Conservation (phyloP, 2,797 vertebrate species). For the Mallotus villosus region DNA sequence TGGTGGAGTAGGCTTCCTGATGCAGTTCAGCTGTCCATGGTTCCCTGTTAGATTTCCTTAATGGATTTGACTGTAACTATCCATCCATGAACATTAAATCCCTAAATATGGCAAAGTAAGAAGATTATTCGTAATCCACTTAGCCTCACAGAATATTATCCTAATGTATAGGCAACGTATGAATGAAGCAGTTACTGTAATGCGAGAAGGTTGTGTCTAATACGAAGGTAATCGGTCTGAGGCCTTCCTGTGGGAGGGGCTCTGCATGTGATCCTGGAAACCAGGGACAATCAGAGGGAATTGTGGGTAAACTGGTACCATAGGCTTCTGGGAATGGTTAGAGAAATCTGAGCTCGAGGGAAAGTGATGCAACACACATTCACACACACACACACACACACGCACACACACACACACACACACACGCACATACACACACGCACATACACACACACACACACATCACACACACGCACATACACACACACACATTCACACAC, state of each 20-base stretch:
- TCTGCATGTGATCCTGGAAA: too few species aligned
- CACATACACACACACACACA: conserved; percentile 1
- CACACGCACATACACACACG: conserved; percentile 8
- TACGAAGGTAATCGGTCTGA: neutral
- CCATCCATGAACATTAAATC: conserved; percentile 51
- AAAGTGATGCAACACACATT: neutral
- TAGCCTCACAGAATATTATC: conserved; percentile 53
- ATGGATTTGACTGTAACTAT: conserved; percentile 43
- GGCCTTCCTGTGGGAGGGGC: too few species aligned
- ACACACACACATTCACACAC: conserved; percentile 18
- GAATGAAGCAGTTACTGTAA: conserved; percentile 52
- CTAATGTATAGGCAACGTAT: conserved; percentile 62
- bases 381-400: too few species aligned
- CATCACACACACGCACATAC: neutral
- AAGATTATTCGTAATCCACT: conserved; percentile 65
- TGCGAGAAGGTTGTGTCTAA: conserved; percentile 52
- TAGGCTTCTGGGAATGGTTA: neutral
- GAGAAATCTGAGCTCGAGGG: neutral
- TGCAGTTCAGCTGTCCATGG: conserved; percentile 35
- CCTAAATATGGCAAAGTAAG: conserved; percentile 57
- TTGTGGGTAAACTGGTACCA: too few species aligned
- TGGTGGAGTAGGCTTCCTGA: conserved; percentile 2
- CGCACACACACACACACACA: conserved; percentile 24
- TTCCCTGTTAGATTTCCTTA: conserved; percentile 35
- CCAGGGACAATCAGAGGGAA: too few species aligned